A percentile compares a stretch with the other conserved stretches of the same genome.
Conservation (phyloP, 2,113 vertebrate genomes). For the Zosterops lateralis region DNA sequence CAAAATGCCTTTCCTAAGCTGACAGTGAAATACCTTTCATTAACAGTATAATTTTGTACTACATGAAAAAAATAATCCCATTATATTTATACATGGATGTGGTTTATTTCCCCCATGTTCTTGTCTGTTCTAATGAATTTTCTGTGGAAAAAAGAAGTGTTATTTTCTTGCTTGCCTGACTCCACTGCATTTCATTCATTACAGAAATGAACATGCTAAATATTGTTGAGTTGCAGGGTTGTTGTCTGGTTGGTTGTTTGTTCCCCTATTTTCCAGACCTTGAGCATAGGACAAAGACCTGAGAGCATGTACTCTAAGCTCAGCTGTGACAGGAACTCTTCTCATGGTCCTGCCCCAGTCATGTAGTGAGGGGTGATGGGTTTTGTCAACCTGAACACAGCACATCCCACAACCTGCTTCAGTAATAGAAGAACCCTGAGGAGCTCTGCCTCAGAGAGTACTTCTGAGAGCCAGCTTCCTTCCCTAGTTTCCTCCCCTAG, state of each 20-base stretch:
- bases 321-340: neutral
- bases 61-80: neutral
- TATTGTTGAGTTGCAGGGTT: neutral
- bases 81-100: neutral
- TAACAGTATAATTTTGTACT: neutral
- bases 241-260: neutral
- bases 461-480: neutral
- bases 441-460: neutral
- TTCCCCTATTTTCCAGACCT: neutral
- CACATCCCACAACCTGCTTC: neutral
- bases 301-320: neutral
- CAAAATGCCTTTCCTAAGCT: neutral
- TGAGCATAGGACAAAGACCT: neutral
- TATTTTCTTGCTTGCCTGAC: neutral
- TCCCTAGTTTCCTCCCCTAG: neutral
- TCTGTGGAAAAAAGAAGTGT: neutral
- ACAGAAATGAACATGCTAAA: neutral
- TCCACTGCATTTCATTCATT: neutral
- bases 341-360: neutral
- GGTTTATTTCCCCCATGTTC: neutral
- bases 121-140: neutral
- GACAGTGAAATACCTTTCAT: neutral
- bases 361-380: rapidly evolving
- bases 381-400: neutral
- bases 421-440: neutral